Percentiles rank a stretch among this genome's conserved stretches.
Conservation (phyloP, 1,140 invertebrate species). For the Hesperophylax magnus region DNA sequence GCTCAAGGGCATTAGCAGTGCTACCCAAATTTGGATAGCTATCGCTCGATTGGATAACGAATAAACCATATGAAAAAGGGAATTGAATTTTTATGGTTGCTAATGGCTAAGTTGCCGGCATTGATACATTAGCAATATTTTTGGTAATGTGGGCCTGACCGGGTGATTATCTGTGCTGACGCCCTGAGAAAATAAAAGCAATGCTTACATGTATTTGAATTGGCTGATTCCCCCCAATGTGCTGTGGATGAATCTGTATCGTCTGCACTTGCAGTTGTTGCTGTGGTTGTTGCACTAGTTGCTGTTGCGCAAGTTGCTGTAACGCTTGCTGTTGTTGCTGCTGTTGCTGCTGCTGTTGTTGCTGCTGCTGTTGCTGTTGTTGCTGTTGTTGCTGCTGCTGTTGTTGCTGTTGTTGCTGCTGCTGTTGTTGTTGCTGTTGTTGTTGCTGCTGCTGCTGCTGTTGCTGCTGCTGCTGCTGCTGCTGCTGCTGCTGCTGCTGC, state of each 20-base stretch:
- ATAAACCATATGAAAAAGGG: no score
- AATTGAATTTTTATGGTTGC: no score
- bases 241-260: constrained; percentile 68
- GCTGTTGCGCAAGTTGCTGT: constrained; percentile 60
- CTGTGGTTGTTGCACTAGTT: constrained; percentile 63
- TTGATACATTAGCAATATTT: no score
- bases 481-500: constrained; percentile 61
- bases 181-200: no score
- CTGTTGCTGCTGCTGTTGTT: constrained; percentile 55
- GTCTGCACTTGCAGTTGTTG: constrained; percentile 69
- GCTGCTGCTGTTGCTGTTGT: constrained; percentile 61
- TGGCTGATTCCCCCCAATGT: constrained; percentile 60
- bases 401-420: constrained; percentile 61
- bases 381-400: constrained; percentile 59
- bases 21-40: no score
- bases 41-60: no score
- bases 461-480: constrained; percentile 58
- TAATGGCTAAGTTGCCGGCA: no score
- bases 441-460: constrained; percentile 54
- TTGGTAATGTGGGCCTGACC: no score
- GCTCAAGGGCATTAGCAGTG: no score
- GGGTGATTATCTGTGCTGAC: no score
- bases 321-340: constrained; percentile 57
- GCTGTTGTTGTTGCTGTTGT: constrained; percentile 59
- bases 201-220: constrained; percentile 68